A percentile compares a stretch with the other conserved stretches of the same genome.
phyloP scores from a whole-genome alignment of 2,888 invertebrate genomes.

The Sinhomidia bicolor region DNA sequence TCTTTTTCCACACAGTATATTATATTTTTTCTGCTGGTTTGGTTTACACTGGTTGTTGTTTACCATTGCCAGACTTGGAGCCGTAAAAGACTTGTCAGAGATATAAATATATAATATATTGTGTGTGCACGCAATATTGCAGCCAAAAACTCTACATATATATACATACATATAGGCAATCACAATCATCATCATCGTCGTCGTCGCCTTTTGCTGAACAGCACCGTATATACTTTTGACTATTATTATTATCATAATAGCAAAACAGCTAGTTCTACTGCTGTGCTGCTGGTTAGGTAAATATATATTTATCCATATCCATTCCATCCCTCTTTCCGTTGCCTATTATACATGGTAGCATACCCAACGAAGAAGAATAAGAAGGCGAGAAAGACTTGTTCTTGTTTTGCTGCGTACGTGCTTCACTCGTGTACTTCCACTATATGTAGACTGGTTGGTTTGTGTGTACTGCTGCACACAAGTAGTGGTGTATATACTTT shows the following conservation, averaged over 20 bases:
- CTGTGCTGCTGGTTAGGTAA: too few species aligned
- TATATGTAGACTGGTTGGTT: not conserved
- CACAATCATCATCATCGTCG: slow-evolving; percentile 15
- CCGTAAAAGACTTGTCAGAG: too few species aligned
- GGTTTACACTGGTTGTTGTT: too few species aligned
- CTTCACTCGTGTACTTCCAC: slow-evolving; percentile 29
- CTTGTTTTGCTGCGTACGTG: slow-evolving; percentile 58
- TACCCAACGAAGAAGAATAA: not conserved
- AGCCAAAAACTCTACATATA: not conserved
- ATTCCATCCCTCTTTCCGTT: not conserved
- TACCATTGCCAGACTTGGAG: too few species aligned
- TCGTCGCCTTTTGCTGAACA: not conserved
- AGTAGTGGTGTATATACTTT: not conserved
- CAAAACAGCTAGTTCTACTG: too few species aligned
- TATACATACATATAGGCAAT: too few species aligned
- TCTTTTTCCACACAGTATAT: not conserved
- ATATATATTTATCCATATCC: not conserved
- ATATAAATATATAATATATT: not conserved
- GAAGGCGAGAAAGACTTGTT: slow-evolving; percentile 52
- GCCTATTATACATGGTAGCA: not conserved
- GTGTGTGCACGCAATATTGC: slow-evolving; percentile 8
- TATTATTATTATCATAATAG: not conserved
- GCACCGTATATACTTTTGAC: not conserved
- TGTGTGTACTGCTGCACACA: not conserved
- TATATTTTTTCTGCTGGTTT: not conserved